Percentiles rank a stretch among this genome's conserved stretches.
These are phyloP conservation scores for Pollimyrus isidori DNA, from an alignment of 2,113 vertebrate species.

Conservation along the genomic window DNA sequence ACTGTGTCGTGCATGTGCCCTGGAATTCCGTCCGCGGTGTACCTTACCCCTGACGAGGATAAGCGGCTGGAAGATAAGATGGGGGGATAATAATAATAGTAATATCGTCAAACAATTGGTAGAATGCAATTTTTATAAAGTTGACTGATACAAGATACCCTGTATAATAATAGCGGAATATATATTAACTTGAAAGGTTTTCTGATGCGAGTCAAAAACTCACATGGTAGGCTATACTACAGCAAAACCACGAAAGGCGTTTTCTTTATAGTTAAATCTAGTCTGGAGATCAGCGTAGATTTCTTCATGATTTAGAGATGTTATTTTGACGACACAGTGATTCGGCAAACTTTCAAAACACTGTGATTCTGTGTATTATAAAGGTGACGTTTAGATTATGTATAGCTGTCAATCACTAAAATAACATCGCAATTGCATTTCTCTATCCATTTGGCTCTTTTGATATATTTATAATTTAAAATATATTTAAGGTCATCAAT, in stretches of 20 bases:
- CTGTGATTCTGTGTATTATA: not conserved
- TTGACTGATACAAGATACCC: constrained; percentile 19
- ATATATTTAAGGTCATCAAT: not conserved
- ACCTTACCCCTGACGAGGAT: not conserved
- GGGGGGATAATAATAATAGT: not conserved
- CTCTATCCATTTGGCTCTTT: not conserved
- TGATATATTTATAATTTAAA: not conserved
- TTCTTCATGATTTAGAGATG: not conserved
- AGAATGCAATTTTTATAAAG: constrained; percentile 28
- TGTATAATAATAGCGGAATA: constrained; percentile 14
- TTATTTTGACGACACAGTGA: not conserved
- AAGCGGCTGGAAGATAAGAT: not conserved
- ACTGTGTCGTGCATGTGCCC: not conserved
- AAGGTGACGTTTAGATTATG: not conserved
- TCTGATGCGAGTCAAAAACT: not conserved
- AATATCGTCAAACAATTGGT: constrained; percentile 18
- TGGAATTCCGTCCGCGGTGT: not conserved
- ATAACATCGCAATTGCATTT: not conserved
- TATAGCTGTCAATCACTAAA: not conserved
- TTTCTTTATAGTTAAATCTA: not conserved
- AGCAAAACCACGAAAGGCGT: not conserved
- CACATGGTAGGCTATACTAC: not conserved
- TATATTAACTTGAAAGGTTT: constrained; percentile 5
- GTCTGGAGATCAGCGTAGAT: not conserved
- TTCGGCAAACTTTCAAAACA: not conserved